Evolutionary conservation across 1,140 invertebrate genomes (phyloP).

Genomic region (Drosophila orosa): DNA sequence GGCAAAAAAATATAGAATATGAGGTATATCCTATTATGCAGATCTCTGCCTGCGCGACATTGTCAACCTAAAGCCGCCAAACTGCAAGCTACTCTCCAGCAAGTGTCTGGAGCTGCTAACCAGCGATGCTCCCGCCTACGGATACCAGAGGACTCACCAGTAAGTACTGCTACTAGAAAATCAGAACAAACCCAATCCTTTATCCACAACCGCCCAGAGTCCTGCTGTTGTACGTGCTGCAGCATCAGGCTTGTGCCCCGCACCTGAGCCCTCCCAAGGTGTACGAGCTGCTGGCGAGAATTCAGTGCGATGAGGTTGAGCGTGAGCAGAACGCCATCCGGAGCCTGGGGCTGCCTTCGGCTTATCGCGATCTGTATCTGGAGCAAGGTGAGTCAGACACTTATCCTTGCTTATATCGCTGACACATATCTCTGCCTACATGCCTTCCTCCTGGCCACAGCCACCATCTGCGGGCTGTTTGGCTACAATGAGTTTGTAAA

Average conservation of each 20-base stretch:
- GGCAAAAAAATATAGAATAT: neutral
- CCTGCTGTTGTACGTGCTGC: conserved; percentile 69
- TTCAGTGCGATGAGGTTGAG: conserved; percentile 66
- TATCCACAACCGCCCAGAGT: conserved; percentile 38
- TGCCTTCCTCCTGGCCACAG: conserved; percentile 27
- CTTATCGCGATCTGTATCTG: conserved; percentile 72
- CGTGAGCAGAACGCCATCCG: conserved; percentile 74
- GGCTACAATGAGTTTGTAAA: conserved; percentile 79
- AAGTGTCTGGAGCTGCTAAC: conserved; percentile 57
- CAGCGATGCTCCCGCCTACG: conserved; percentile 59
- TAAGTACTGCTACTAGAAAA: conserved; percentile 27
- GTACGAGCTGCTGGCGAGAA: conserved; percentile 62
- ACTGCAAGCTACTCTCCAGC: conserved; percentile 41
- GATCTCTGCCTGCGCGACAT: conserved; percentile 63
- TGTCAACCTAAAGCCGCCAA: conserved; percentile 26
- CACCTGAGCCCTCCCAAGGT: conserved; percentile 48
- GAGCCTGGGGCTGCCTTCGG: conserved; percentile 55
- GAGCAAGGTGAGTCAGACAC: conserved; percentile 68
- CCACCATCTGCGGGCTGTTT: conserved; percentile 72
- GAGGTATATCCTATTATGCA: neutral
- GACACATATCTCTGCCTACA: conserved; percentile 7
- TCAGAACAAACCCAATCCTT: neutral
- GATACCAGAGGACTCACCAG: conserved; percentile 78
- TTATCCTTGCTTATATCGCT: conserved; percentile 11
- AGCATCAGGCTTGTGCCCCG: conserved; percentile 71